phyloP scores from a whole-genome alignment of 1,140 invertebrate genomes.

The Dendrolimus kikuchii region DNA sequence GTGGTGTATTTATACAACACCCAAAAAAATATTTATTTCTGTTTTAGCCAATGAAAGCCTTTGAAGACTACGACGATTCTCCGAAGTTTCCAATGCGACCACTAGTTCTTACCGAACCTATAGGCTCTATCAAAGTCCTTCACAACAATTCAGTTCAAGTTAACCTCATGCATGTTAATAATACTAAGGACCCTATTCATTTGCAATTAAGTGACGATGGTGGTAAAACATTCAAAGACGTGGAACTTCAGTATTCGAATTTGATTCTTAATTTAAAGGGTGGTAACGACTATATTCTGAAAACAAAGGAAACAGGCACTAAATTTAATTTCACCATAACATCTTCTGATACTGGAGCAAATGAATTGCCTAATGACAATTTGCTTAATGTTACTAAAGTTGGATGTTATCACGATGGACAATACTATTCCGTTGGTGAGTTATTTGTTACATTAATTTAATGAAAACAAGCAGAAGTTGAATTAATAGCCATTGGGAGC shows the following conservation, averaged over 20 bases:
- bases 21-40: too few species aligned
- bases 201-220: slow-evolving; percentile 57
- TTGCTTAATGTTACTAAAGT: slow-evolving; percentile 29
- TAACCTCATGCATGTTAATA: slow-evolving; percentile 52
- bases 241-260: slow-evolving; percentile 56
- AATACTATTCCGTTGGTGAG: slow-evolving; percentile 62
- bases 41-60: slow-evolving; percentile 12
- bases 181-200: slow-evolving; percentile 51
- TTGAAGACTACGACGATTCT: slow-evolving; percentile 23
- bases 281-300: slow-evolving; percentile 61
- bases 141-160: slow-evolving; percentile 66
- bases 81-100: slow-evolving; percentile 29
- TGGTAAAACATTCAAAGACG: slow-evolving; percentile 47
- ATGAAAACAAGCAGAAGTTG: neutral
- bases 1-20: too few species aligned
- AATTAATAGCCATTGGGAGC: too few species aligned
- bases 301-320: slow-evolving; percentile 64
- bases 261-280: slow-evolving; percentile 56
- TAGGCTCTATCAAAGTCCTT: slow-evolving; percentile 57
- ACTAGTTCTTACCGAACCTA: slow-evolving; percentile 54
- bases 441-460: slow-evolving; percentile 2
- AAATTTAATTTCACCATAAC: slow-evolving; percentile 66
- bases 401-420: slow-evolving; percentile 59
- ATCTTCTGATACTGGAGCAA: slow-evolving; percentile 29
- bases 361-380: slow-evolving; percentile 40